These are phyloP conservation scores for Dioctria linearis DNA, from an alignment of 2,888 invertebrate species.

Conservation along the genomic window DNA sequence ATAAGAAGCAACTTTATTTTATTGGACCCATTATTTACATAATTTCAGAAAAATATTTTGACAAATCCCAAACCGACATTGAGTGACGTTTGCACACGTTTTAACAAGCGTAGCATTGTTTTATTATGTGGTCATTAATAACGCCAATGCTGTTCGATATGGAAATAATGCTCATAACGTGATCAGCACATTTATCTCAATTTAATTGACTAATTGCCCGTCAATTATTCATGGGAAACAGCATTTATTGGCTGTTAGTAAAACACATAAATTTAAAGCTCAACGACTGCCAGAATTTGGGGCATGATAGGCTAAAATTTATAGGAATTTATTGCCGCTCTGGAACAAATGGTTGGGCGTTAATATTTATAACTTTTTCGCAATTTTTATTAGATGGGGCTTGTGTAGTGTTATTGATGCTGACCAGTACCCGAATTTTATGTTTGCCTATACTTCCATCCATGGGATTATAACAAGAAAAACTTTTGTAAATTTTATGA, in stretches of 20 bases:
- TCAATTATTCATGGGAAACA: slow-evolving; percentile 49
- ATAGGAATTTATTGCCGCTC: slow-evolving; percentile 31
- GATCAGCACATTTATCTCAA: slow-evolving; percentile 46
- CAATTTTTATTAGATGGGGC: slow-evolving; percentile 27
- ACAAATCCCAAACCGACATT: not conserved
- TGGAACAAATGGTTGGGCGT: slow-evolving; percentile 5
- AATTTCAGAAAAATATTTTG: too few species aligned
- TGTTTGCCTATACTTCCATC: too few species aligned
- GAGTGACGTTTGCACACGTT: slow-evolving; percentile 14
- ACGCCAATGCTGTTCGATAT: not conserved
- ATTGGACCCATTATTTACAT: too few species aligned
- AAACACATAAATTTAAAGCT: slow-evolving; percentile 38
- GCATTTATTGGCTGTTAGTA: slow-evolving; percentile 42
- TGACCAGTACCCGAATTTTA: not conserved
- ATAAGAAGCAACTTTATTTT: too few species aligned
- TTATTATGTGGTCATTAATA: not conserved
- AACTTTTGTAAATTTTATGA: too few species aligned
- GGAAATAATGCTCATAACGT: not conserved
- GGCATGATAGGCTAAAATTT: slow-evolving; percentile 42
- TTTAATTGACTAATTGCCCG: slow-evolving; percentile 51
- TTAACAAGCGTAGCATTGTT: not conserved
- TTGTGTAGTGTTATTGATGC: slow-evolving; percentile 13
- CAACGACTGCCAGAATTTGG: slow-evolving; percentile 33
- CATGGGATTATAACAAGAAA: too few species aligned
- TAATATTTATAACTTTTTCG: slow-evolving; percentile 48